Evolutionary conservation across 2,888 invertebrate species (phyloP), one percentile per base, ranked within the genome.

Genomic region (Prosopocoilus inquinatus): DNA sequence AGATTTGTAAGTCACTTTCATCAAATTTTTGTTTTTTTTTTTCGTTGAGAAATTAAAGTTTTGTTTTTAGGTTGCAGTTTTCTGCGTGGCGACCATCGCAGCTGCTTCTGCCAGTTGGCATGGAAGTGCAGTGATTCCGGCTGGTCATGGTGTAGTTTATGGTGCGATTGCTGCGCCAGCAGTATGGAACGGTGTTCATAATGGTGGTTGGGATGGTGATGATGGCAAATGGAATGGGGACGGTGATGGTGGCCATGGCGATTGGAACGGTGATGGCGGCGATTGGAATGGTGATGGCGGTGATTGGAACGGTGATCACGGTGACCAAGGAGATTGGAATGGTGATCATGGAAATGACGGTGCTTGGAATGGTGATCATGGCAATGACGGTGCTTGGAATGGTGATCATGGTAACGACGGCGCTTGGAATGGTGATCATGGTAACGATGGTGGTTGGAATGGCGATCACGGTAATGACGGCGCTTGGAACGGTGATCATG

Each of bases 71-170:
- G 20, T 55, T 11, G 47, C 52, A 12, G 47, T 48, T 32, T 62
- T 62, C 52, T 53, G 50, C 50, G 34, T 51, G 13, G 48, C 54
- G 11, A 5, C 20, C 1, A 39, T 62, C 16, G 59, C 54, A 32
- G 50, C 47, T 33, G 59, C 56, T 44, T 48, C 46, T 35, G 61
- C 59, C 47, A 47, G 56, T 13, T 12, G 55, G 16, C 32, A 49
- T 41, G 57, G 59, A 38, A 49, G 49, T 49, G 53, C 44, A n/a
- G 38, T 51, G n/a, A 35, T 51, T 34, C 45, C 57, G 9, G 15
- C 45, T 28, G 57, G 49, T 28, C 45, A 53, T 48, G 57, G 53
- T 36, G 20, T 28, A 28, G 20, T 28, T 28, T 28, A 28, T 5
- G 13, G 41, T 13, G 41, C 8, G 9, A 16, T 13, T 41, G 13